phyloP scores from a whole-genome alignment of 2,888 invertebrate species.

The Oeneis ivallda region DNA sequence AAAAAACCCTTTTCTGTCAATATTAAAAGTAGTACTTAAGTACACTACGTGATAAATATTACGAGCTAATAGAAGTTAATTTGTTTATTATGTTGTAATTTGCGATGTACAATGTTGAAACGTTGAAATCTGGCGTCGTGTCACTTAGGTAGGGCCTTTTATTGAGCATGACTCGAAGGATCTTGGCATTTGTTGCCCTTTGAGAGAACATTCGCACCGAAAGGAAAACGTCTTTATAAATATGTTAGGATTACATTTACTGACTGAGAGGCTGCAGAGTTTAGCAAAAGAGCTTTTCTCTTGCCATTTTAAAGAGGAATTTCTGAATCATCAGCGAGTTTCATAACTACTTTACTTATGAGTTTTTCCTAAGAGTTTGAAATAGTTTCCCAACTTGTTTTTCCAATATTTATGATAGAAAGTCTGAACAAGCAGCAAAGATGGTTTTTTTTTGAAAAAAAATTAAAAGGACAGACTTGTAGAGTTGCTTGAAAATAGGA shows the following conservation, averaged over 20 bases:
- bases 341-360: not conserved
- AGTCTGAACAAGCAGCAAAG: no score
- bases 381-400: not conserved
- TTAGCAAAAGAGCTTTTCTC: not conserved
- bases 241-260: conserved; percentile 7
- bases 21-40: no score
- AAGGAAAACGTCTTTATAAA: conserved; percentile 16
- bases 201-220: conserved; percentile 24
- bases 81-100: no score
- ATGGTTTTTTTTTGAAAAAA: no score
- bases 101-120: conserved; percentile 12
- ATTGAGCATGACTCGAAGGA: conserved; percentile 58
- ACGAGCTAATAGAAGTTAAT: no score
- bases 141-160: conserved; percentile 32
- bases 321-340: not conserved
- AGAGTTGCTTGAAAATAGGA: no score
- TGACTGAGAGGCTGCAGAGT: conserved; percentile 6
- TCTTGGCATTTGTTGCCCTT: conserved; percentile 24
- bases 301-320: not conserved
- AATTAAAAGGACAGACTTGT: no score
- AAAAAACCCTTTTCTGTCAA: no score
- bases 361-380: not conserved
- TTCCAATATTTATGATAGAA: not conserved
- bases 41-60: no score
- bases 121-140: conserved; percentile 24